Conservation (phyloP, 2,888 invertebrate genomes). For the Heterodera filipjevi region DNA sequence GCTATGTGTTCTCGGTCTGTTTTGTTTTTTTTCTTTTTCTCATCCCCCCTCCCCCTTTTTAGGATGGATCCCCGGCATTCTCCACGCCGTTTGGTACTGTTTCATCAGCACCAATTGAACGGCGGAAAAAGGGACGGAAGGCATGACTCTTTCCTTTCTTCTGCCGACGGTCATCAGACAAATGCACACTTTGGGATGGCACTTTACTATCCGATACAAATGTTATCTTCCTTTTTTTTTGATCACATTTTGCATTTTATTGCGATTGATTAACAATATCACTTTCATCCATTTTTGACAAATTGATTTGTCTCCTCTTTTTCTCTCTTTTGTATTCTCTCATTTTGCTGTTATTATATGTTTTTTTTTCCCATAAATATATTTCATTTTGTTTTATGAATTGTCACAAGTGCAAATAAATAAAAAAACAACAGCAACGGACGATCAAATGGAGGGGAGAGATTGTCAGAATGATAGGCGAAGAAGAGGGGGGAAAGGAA, state of each 20-base stretch:
- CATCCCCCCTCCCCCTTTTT: neutral
- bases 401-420: neutral
- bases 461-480: conserved; percentile 10
- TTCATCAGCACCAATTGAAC: neutral
- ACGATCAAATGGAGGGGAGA: neutral
- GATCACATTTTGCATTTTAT: too few relatives aligned
- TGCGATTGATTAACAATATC: too few relatives aligned
- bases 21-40: neutral
- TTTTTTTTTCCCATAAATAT: neutral
- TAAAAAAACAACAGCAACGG: neutral
- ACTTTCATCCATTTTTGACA: neutral
- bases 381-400: neutral
- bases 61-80: conserved; percentile 11
- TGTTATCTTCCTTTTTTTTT: too few relatives aligned
- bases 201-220: too few relatives aligned
- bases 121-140: neutral
- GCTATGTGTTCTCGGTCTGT: conserved; percentile 1
- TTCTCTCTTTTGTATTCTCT: neutral
- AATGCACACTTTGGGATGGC: too few relatives aligned
- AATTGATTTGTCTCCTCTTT: neutral
- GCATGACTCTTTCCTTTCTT: too few relatives aligned
- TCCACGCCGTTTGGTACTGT: conserved; percentile 14
- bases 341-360: neutral
- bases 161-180: too few relatives aligned
- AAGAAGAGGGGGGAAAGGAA: neutral